These are phyloP conservation scores for Rhodinocichla rosea DNA, from an alignment of 2,113 vertebrate species.

Conservation along the genomic window DNA sequence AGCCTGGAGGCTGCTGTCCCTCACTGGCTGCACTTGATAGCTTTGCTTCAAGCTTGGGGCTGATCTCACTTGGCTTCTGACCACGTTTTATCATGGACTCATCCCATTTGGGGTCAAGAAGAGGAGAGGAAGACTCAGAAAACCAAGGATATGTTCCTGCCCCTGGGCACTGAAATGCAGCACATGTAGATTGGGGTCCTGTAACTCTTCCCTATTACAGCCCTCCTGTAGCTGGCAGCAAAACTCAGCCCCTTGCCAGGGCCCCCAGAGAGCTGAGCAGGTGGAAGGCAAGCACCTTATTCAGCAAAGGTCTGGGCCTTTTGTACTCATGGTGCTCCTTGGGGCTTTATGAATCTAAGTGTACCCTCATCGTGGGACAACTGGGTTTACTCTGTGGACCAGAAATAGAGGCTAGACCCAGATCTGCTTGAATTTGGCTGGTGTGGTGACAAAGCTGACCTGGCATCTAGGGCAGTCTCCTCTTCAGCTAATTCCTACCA, in stretches of 20 bases:
- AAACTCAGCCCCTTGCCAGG: neutral
- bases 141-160: neutral
- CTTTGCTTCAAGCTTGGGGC: neutral
- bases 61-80: neutral
- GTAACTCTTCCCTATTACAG: neutral
- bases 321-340: neutral
- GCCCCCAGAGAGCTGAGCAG: neutral
- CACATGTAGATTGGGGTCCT: accelerated
- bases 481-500: neutral
- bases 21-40: neutral
- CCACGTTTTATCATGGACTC: neutral
- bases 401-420: neutral
- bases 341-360: neutral
- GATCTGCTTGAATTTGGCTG: neutral
- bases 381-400: neutral
- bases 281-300: neutral
- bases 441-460: neutral
- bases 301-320: neutral
- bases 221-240: neutral
- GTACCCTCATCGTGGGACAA: neutral
- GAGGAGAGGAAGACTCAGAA: neutral
- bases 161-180: neutral
- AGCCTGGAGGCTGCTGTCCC: neutral
- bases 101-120: neutral
- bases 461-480: neutral